Evolutionary conservation across 2,113 vertebrate species (phyloP), one percentile per base, ranked within the genome.

Genomic region (Oncorhynchus keta): DNA sequence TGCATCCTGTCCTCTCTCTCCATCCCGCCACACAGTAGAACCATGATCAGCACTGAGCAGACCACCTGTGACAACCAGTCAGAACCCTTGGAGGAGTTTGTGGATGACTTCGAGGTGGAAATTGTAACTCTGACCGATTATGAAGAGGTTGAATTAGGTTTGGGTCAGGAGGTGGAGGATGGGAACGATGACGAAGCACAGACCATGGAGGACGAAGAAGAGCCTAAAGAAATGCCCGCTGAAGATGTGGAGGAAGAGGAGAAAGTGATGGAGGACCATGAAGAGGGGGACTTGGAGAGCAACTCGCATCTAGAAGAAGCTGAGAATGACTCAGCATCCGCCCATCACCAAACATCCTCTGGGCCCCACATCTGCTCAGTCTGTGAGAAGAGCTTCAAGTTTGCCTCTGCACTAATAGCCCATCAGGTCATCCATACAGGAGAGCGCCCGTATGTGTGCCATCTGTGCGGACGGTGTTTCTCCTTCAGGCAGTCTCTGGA

Each of bases 331-430:
- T 8, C 26, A 0, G 2, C 16, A 0, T 70, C 72, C 3, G 48
- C 59, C 6, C 80, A 72, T 1, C 30, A 65, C 5, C 74, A 62
- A 73, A 11, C 0, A 2, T 11, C 64, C 1, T 3, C 9, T 2
- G 85, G 88, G 2, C 84, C 74, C 12, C 89, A 91, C 11, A 85
- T 83, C 80, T 95, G 94, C 57, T 76, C 88, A 0, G 87, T 94
- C 65, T 95, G 95, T 73, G 87, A 91, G 20, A 95, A 95, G 48
- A 92, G 92, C 57, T 95, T 95, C 0, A 92, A 92, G 39, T 94
- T 93, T 1, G 93, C 94, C 4, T 95, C 95, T 22, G 94, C 94
- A 18, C 85, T 96, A 5, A 90, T 87, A 32, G 94, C 95, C 48
- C 95, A 96, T 79, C 75, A 85, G 59, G 91, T 92, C 66, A 87